Evolutionary conservation across 2,113 vertebrate genomes (phyloP), one percentile per base, ranked within the genome.

Genomic region (Ophthalmolycus amberensis): DNA sequence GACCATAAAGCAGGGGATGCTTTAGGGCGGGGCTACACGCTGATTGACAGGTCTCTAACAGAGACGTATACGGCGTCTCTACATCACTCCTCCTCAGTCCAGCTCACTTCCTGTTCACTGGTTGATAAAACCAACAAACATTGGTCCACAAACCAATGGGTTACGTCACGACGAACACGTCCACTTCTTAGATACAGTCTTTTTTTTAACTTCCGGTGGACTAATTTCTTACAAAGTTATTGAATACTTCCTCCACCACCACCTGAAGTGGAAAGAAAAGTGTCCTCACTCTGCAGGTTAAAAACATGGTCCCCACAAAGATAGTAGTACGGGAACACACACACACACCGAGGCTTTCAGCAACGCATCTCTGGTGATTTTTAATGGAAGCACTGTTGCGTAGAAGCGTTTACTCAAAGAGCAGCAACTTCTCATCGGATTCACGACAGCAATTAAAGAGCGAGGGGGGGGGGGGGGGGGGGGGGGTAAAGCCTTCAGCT

Each of bases 401-500:
- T 77, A 2, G 80, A 79, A 25, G 60, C 63, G 4, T 74, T 82
- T 85, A 84, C 73, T 81, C 80, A 86, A 40, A 67, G 84, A 86
- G 80, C 68, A 50, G 60, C 59, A 71, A 38, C 70, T 46, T 59
- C 85, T 71, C 79, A 67, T 83, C 63, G 79, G 82, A 86, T 83
- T 84, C 77, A 90, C 83, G 64, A 25, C 71, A 73, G 50, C 79
- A 85, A 78, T 85, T 85, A 85, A 74, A 86, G 58, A 85, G 34
- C 59, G 2, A n/a, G n/a, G n/a, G n/a, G n/a, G n/a, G n/a, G n/a
- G n/a, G n/a, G 37, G 67, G 40, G 59, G 66, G 70, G 2, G 37
- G 71, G 40, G 59, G 66, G 66, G 90, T 80, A 60, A 82, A 69
- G 75, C 69, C 37, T 64, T 25, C 71, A 58, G 64, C 73, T 56